Conservation (phyloP, 2,888 invertebrate species). For the Napeogenes inachia region DNA sequence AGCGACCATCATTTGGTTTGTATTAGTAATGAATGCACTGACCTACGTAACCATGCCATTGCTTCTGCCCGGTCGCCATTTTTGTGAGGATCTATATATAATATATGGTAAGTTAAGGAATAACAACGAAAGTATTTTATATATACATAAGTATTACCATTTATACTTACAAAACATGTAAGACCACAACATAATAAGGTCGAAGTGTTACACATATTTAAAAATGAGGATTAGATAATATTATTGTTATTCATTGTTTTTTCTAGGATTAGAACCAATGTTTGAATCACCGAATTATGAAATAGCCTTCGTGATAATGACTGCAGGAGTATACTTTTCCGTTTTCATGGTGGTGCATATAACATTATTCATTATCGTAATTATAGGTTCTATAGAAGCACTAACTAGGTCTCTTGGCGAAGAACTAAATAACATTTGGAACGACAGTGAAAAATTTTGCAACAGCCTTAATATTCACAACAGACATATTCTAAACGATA, state of each 20-base stretch:
- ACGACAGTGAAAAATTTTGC: conserved; percentile 26
- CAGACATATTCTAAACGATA: background rate
- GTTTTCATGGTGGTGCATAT: conserved; percentile 43
- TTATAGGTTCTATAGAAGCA: conserved; percentile 48
- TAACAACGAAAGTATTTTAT: too few relatives aligned
- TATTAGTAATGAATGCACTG: conserved; percentile 42
- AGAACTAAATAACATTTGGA: conserved; percentile 43
- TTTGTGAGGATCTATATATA: conserved; percentile 40
- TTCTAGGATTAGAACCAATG: conserved; percentile 49
- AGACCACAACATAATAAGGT: too few relatives aligned
- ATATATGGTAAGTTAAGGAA: conserved; percentile 38
- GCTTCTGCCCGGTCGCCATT: conserved; percentile 43
- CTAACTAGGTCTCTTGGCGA: conserved; percentile 47
- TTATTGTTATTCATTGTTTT: background rate
- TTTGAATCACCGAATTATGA: conserved; percentile 51
- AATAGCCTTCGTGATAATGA: conserved; percentile 36
- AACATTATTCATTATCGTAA: conserved; percentile 43
- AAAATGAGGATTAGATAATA: too few relatives aligned
- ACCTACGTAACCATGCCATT: conserved; percentile 39
- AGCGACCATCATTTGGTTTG: conserved; percentile 44
- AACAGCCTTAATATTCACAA: conserved; percentile 5
- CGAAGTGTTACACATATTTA: too few relatives aligned
- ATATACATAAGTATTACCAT: too few relatives aligned
- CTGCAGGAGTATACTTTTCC: conserved; percentile 33
- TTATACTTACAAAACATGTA: too few relatives aligned